A percentile compares a stretch with the other conserved stretches of the same genome.
Evolutionary conservation across 2,113 vertebrate genomes (phyloP).

Genomic region (Murina feae): DNA sequence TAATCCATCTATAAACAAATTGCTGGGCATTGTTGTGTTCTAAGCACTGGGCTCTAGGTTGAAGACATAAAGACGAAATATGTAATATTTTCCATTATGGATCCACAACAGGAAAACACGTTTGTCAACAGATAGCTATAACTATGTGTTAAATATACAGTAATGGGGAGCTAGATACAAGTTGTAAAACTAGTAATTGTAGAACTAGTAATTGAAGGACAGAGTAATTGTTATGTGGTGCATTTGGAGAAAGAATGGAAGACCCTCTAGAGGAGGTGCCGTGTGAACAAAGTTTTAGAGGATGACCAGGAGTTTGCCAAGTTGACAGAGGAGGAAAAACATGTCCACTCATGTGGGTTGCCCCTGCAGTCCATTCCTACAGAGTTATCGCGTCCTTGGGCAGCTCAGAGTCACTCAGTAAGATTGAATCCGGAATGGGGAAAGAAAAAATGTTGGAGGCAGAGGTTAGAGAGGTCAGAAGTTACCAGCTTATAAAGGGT

Average conservation of each 20-base stretch:
- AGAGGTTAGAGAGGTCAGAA: not conserved
- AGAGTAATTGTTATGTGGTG: not conserved
- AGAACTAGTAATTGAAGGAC: too few species aligned
- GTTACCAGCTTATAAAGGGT: not conserved
- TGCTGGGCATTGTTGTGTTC: not conserved
- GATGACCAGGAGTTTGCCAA: not conserved
- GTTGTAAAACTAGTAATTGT: not conserved
- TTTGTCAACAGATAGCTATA: not conserved
- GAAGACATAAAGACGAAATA: not conserved
- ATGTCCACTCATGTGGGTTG: not conserved
- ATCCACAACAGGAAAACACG: not conserved
- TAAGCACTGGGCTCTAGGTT: not conserved
- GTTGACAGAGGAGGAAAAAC: not conserved
- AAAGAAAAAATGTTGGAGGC: not conserved
- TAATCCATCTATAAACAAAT: not conserved
- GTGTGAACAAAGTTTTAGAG: not conserved
- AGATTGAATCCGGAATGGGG: not conserved
- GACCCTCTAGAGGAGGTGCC: not conserved
- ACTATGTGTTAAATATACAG: not conserved
- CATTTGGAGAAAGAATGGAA: not conserved
- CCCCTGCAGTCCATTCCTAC: accelerated
- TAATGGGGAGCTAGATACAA: not conserved
- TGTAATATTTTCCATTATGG: not conserved
- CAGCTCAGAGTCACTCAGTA: not conserved
- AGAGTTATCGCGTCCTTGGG: accelerated